phyloP scores from a whole-genome alignment of 2,888 invertebrate genomes.

The Blastobasis adustella region DNA sequence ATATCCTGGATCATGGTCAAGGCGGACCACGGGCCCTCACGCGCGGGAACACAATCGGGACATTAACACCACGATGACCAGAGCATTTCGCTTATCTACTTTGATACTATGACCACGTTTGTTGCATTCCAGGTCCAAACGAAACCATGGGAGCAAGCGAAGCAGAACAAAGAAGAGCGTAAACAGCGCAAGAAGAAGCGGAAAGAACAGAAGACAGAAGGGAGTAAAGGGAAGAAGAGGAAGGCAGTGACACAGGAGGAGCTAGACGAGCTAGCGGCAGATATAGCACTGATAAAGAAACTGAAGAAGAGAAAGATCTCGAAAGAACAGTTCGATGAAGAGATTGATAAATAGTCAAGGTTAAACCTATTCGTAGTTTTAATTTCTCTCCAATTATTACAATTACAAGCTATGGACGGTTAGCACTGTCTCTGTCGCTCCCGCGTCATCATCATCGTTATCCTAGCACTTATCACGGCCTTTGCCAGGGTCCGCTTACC shows the following conservation, averaged over 20 bases:
- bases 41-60: too few species aligned
- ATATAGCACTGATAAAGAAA: conserved; percentile 89
- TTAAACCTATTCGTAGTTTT: background rate
- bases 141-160: conserved; percentile 86
- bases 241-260: conserved; percentile 80
- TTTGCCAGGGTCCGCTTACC: too few species aligned
- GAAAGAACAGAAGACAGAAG: conserved; percentile 75
- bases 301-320: conserved; percentile 88
- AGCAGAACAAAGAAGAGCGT: conserved; percentile 79
- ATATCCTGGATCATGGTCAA: too few species aligned
- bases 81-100: too few species aligned
- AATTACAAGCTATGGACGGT: too few species aligned
- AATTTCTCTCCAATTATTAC: background rate
- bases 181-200: conserved; percentile 77
- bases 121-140: conserved; percentile 59
- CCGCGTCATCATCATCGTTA: too few species aligned
- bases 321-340: conserved; percentile 78
- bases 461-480: too few species aligned
- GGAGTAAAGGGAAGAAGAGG: conserved; percentile 51
- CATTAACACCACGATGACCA: too few species aligned
- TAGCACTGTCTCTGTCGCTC: too few species aligned
- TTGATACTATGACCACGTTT: too few species aligned
- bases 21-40: too few species aligned
- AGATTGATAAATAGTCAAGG: conserved; percentile 58
- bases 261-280: conserved; percentile 83